Evolutionary conservation across 2,797 vertebrate genomes (phyloP).

Genomic region (Phalanger gymnotis): DNA sequence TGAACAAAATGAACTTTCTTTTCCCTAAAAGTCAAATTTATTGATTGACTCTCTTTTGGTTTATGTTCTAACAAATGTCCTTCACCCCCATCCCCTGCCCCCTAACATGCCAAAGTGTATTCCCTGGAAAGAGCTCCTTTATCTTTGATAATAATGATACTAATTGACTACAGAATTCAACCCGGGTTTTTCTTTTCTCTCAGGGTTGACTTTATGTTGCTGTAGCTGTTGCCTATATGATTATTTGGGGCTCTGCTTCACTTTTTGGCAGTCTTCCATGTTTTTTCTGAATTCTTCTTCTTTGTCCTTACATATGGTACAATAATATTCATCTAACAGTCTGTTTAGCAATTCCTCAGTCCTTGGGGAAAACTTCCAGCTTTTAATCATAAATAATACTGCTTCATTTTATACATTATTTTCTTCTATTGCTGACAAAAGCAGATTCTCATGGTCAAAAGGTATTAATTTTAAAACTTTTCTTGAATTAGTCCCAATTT

Average conservation of each 20-base stretch:
- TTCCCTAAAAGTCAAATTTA: not conserved
- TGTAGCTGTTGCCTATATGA: not conserved
- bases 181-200: not conserved
- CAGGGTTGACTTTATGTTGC: not conserved
- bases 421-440: not conserved
- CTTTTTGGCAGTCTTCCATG: not conserved
- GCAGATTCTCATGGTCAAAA: not conserved
- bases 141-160: not conserved
- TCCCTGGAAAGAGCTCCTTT: not conserved
- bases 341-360: not conserved
- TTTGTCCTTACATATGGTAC: not conserved
- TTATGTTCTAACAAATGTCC: not conserved
- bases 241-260: not conserved
- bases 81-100: not conserved
- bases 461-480: not conserved
- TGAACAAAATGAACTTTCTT: not conserved
- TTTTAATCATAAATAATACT: not conserved
- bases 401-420: not conserved
- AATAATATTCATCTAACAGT: not conserved
- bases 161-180: too few relatives aligned
- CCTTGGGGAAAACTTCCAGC: not conserved
- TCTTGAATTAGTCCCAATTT: not conserved
- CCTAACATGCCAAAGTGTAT: too few relatives aligned
- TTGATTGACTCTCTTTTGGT: not conserved
- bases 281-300: not conserved